Percentiles rank a stretch among this genome's conserved stretches.
phyloP scores from a whole-genome alignment of 2,888 invertebrate genomes.

The Platerodrilus igneus region DNA sequence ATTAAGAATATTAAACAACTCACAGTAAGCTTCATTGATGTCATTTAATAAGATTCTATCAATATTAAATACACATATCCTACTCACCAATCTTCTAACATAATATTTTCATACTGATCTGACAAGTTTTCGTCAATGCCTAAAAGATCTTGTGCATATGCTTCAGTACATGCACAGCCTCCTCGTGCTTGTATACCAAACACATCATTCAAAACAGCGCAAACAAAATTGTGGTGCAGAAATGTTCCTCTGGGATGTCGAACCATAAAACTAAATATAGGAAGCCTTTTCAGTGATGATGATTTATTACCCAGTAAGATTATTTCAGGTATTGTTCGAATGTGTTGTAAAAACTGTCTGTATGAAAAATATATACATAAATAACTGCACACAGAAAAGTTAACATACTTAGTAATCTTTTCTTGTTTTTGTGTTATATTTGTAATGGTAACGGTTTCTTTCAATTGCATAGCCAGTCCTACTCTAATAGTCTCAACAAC shows the following conservation, averaged over 20 bases:
- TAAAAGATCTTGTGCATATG: conserved; percentile 78
- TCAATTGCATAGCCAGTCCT: conserved; percentile 80
- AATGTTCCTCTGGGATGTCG: conserved; percentile 76
- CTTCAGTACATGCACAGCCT: conserved; percentile 75
- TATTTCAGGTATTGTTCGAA: conserved; percentile 73
- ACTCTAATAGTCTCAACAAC: conserved; percentile 79
- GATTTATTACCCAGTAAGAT: conserved; percentile 70
- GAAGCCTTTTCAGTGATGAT: conserved; percentile 63
- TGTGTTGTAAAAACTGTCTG: conserved; percentile 75
- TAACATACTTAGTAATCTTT: conserved; percentile 64
- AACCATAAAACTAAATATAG: conserved; percentile 83
- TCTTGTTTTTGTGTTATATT: conserved; percentile 69
- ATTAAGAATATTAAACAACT: conserved; percentile 44
- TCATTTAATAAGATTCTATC: no score
- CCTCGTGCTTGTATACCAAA: conserved; percentile 86
- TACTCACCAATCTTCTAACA: conserved; percentile 56
- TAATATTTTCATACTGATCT: conserved; percentile 67
- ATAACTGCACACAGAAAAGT: conserved; percentile 6
- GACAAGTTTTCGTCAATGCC: conserved; percentile 77
- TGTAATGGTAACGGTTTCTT: conserved; percentile 72
- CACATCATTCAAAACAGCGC: conserved; percentile 82
- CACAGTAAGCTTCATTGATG: no score
- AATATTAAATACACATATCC: no score
- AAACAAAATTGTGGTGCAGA: conserved; percentile 84
- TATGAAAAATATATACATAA: conserved; percentile 35